These are phyloP conservation scores for Cerceris ruficornis DNA, from an alignment of 2,888 invertebrate species.

Conservation along the genomic window DNA sequence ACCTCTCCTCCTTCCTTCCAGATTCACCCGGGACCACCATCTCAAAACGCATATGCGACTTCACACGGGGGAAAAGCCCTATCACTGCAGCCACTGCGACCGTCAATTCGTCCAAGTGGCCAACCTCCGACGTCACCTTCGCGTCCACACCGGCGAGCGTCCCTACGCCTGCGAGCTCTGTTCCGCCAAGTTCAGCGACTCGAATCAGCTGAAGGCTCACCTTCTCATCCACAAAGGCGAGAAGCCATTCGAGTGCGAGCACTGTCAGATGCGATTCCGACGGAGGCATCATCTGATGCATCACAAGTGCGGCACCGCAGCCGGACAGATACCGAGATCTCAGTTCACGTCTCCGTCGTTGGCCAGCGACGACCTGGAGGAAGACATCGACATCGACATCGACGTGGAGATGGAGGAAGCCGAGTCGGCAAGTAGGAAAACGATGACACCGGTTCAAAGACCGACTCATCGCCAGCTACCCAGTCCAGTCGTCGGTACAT, in stretches of 20 bases:
- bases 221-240: slow-evolving; percentile 94
- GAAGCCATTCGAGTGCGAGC: slow-evolving; percentile 92
- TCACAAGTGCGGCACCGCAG: slow-evolving; percentile 87
- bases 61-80: slow-evolving; percentile 96
- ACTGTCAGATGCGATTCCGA: slow-evolving; percentile 91
- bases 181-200: slow-evolving; percentile 93
- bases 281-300: slow-evolving; percentile 93
- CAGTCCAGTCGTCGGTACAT: slow-evolving; percentile 72
- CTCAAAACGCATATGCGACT: slow-evolving; percentile 95
- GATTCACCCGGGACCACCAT: slow-evolving; percentile 95
- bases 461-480: slow-evolving; percentile 76
- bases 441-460: slow-evolving; percentile 66
- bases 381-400: slow-evolving; percentile 78
- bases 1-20: slow-evolving; percentile 44
- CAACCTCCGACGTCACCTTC: slow-evolving; percentile 92
- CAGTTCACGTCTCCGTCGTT: slow-evolving; percentile 71
- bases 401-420: slow-evolving; percentile 83
- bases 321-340: slow-evolving; percentile 36
- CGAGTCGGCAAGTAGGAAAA: slow-evolving; percentile 77
- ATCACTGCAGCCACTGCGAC: slow-evolving; percentile 95
- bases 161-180: slow-evolving; percentile 95
- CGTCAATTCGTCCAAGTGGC: slow-evolving; percentile 97
- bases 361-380: slow-evolving; percentile 72
- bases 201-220: slow-evolving; percentile 95
- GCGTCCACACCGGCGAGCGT: slow-evolving; percentile 95